Conservation (phyloP, 2,888 invertebrate genomes). For the Cremastobaeus sp. region DNA sequence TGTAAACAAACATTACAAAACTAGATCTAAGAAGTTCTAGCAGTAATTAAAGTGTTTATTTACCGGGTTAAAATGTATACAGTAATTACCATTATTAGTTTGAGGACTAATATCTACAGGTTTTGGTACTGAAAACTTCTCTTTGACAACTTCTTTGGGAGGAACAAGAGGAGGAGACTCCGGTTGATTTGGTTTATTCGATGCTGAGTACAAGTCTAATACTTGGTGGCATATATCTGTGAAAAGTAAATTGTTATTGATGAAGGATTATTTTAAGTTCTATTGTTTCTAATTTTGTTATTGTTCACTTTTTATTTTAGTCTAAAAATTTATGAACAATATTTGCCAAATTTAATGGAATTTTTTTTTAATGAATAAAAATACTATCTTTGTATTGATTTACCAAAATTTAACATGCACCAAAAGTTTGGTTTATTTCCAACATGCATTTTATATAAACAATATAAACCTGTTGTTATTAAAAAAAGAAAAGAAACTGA, state of each 20-base stretch:
- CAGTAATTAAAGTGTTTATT: not conserved
- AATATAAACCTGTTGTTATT: too few relatives aligned
- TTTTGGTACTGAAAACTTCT: constrained; percentile 67
- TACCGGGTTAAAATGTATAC: too few relatives aligned
- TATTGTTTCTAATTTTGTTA: too few relatives aligned
- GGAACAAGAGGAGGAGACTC: constrained; percentile 85
- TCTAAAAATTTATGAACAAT: too few relatives aligned
- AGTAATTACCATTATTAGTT: constrained; percentile 70
- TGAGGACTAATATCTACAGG: constrained; percentile 70
- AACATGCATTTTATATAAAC: too few relatives aligned
- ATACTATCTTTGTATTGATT: too few relatives aligned
- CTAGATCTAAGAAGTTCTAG: not conserved
- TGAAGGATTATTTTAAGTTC: not conserved
- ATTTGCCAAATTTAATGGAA: too few relatives aligned
- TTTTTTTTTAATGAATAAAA: too few relatives aligned
- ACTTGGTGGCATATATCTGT: constrained; percentile 97
- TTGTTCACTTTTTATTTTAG: too few relatives aligned
- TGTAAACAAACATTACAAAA: not conserved
- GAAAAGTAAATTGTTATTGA: constrained; percentile 81
- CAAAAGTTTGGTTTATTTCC: too few relatives aligned
- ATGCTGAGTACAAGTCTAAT: constrained; percentile 92
- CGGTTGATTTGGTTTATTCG: constrained; percentile 81
- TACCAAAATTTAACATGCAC: too few relatives aligned
- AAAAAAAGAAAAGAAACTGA: too few relatives aligned
- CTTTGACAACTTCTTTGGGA: constrained; percentile 72